Evolutionary conservation across 2,113 vertebrate genomes (phyloP), one percentile per base, ranked within the genome.

Genomic region (Callipepla squamata): DNA sequence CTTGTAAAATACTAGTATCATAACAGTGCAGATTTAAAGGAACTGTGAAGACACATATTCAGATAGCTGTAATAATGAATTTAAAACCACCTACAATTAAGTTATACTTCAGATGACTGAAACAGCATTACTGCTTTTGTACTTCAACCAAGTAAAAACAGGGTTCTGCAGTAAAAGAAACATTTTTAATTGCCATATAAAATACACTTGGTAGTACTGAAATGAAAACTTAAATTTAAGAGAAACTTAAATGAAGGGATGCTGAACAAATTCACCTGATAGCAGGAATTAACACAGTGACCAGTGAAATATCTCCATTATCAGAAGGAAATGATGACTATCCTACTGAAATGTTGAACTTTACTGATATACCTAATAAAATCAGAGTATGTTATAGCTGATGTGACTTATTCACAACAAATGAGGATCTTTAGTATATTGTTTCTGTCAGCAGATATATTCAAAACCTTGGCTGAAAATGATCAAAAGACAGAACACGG

Each of bases 391-490:
- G 23, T 19, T 48, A n/a, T 14, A 80, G 40, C 6, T 89, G 42
- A 57, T 18, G 66, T 82, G n/a, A 80, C 85, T 59, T 59, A 80
- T 9, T 77, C 62, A n/a, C 51, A 90, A 59, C 7, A 62, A 14
- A 13, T 65, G 20, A 93, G 85, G 34, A 63, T 55, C 55, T 80
- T 86, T 23, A 58, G 7, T 34, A 83, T 22, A 48, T 19, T 7
- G 17, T 70, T 83, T 90, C 55, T 94, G 19, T 23, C 34, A 84
- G 32, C 10, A 88, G 28, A 67, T 6, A 26, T 13, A 81, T 59
- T 83, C 11, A 83, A 92, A 95, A 77, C 10, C 69, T 76, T 32
- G 47, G 13, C 45, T 73, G 61, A 67, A 94, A 95, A 84, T 17
- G 6, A 72, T n/a, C 32, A 90, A 61, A 92, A 70, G 66, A 70